These are phyloP conservation scores for Euschistus heros DNA, from an alignment of 1,140 invertebrate genomes.

Conservation along the genomic window DNA sequence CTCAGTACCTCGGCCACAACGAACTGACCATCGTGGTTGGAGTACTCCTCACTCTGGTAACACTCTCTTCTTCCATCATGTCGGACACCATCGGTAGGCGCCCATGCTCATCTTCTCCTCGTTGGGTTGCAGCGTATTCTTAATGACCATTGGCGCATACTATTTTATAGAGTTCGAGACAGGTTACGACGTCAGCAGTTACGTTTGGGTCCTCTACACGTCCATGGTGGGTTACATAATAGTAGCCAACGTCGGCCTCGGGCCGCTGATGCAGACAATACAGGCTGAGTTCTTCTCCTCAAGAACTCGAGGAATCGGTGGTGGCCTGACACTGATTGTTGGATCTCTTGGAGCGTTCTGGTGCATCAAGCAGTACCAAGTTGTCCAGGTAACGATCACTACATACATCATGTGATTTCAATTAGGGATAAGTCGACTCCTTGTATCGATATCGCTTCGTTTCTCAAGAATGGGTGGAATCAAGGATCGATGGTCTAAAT, in stretches of 20 bases:
- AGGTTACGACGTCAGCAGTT: background rate
- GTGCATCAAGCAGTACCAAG: conserved; percentile 26
- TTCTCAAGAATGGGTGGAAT: too few species aligned
- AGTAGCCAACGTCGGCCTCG: conserved; percentile 23
- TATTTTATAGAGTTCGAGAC: conserved; percentile 11
- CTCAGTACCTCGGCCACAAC: conserved; percentile 18
- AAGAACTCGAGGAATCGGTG: conserved; percentile 16
- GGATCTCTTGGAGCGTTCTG: conserved; percentile 19
- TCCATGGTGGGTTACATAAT: conserved; percentile 20
- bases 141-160: background rate
- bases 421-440: conserved; percentile 18
- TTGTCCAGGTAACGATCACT: conserved; percentile 14
- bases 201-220: conserved; percentile 25
- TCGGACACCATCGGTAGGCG: conserved; percentile 40
- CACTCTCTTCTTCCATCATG: conserved; percentile 35
- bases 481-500: too few species aligned
- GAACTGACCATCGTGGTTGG: conserved; percentile 25
- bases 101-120: conserved; percentile 41
- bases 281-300: conserved; percentile 27
- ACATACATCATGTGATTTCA: conserved; percentile 20
- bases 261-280: conserved; percentile 27
- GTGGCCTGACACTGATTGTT: background rate
- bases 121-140: conserved; percentile 18
- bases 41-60: conserved; percentile 34
- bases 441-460: conserved; percentile 20